These are phyloP conservation scores for Drosophila pseudoobscura DNA, from an alignment of 1,140 invertebrate species.

Conservation along the genomic window DNA sequence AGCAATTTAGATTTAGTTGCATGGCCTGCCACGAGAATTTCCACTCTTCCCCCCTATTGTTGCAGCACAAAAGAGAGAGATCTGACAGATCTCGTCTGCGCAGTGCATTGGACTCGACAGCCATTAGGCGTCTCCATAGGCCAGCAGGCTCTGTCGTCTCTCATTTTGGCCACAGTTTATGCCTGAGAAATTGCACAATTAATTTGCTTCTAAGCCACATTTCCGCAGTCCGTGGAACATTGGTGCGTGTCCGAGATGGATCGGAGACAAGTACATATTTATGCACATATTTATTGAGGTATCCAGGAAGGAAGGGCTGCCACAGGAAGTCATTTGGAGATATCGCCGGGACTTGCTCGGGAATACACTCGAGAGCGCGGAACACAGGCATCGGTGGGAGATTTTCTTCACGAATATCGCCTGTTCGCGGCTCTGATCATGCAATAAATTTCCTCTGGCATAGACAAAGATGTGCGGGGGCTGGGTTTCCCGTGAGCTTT, in stretches of 20 bases:
- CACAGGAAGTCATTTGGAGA: too few relatives aligned
- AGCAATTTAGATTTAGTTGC: constrained; percentile 61
- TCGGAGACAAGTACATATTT: constrained; percentile 21
- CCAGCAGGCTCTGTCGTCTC: constrained; percentile 9
- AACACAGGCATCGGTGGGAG: too few relatives aligned
- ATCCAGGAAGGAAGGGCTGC: too few relatives aligned
- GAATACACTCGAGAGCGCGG: too few relatives aligned
- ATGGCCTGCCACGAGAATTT: constrained; percentile 11
- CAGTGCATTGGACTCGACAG: constrained; percentile 41
- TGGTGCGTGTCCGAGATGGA: constrained; percentile 35
- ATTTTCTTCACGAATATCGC: too few relatives aligned
- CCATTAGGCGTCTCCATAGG: background rate
- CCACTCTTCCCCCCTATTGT: constrained; percentile 29
- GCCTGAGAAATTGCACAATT: constrained; percentile 35
- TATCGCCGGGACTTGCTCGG: too few relatives aligned
- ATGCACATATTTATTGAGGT: constrained; percentile 6
- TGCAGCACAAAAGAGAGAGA: constrained; percentile 1
- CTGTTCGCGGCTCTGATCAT: too few relatives aligned
- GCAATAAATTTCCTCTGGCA: too few relatives aligned
- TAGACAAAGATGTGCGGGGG: background rate
- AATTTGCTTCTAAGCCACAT: constrained; percentile 25
- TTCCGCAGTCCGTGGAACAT: constrained; percentile 21
- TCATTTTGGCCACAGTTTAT: constrained; percentile 30
- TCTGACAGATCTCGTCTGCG: background rate
- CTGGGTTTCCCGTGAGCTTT: background rate